A percentile compares a stretch with the other conserved stretches of the same genome.
These are phyloP conservation scores for Megaceryle torquata DNA, from an alignment of 2,113 vertebrate genomes.

Conservation along the genomic window DNA sequence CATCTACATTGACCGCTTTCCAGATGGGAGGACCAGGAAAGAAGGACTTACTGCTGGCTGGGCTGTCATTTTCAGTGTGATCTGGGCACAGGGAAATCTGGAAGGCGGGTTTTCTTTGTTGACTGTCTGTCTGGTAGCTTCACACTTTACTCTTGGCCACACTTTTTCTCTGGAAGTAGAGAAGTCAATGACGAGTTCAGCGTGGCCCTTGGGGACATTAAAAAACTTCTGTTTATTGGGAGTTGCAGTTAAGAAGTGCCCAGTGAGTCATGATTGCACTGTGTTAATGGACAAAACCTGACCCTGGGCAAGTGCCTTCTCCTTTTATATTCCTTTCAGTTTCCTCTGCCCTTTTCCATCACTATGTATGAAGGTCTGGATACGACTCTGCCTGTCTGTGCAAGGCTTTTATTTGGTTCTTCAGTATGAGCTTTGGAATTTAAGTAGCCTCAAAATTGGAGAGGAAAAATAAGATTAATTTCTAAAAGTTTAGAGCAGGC, in stretches of 20 bases:
- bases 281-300: neutral
- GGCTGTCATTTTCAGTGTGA: neutral
- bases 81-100: neutral
- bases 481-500: neutral
- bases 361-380: neutral
- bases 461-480: neutral
- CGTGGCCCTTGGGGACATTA: neutral
- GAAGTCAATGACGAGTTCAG: neutral
- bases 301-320: neutral
- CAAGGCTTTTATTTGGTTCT: neutral
- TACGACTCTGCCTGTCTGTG: neutral
- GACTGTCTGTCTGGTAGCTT: neutral
- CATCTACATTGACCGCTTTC: neutral
- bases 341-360: neutral
- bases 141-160: neutral
- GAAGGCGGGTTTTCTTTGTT: neutral
- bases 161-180: neutral
- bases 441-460: neutral
- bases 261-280: neutral
- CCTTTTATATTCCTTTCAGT: neutral
- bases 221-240: neutral
- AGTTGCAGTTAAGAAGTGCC: neutral
- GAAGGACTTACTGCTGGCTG: neutral
- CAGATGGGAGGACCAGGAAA: neutral
- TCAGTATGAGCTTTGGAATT: neutral